Conservation (phyloP, 2,797 vertebrate genomes). For the Buceros bicornis region DNA sequence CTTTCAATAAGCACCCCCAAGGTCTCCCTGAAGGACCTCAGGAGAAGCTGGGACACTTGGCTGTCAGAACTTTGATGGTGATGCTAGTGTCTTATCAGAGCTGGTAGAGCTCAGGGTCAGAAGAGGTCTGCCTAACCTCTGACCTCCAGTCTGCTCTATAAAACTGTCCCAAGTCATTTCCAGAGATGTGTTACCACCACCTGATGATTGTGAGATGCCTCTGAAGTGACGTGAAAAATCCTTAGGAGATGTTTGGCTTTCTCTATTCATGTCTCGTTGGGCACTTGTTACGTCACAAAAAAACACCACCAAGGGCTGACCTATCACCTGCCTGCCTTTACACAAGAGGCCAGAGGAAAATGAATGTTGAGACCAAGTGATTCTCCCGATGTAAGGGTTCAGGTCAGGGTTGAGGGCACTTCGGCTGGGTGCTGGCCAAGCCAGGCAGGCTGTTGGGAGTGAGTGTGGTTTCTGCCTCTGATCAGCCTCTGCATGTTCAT, state of each 20-base stretch:
- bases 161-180: neutral
- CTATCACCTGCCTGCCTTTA: neutral
- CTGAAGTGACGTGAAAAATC: neutral
- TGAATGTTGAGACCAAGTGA: neutral
- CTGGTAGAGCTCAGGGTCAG: neutral
- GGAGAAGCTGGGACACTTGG: fast-evolving
- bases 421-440: neutral
- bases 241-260: neutral
- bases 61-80: neutral
- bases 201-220: neutral
- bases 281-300: neutral
- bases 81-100: neutral
- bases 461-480: neutral
- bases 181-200: neutral
- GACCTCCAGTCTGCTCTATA: neutral
- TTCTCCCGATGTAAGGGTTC: neutral
- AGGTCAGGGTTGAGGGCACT: neutral
- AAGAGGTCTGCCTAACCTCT: neutral
- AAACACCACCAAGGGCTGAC: neutral
- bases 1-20: neutral
- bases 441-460: neutral
- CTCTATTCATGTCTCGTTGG: neutral
- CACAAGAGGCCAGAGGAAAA: neutral
- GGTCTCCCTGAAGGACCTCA: neutral
- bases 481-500: neutral